Base-by-base conservation (phyloP, 2,113 vertebrate genomes). In the Salvelinus namaycush region DNA sequence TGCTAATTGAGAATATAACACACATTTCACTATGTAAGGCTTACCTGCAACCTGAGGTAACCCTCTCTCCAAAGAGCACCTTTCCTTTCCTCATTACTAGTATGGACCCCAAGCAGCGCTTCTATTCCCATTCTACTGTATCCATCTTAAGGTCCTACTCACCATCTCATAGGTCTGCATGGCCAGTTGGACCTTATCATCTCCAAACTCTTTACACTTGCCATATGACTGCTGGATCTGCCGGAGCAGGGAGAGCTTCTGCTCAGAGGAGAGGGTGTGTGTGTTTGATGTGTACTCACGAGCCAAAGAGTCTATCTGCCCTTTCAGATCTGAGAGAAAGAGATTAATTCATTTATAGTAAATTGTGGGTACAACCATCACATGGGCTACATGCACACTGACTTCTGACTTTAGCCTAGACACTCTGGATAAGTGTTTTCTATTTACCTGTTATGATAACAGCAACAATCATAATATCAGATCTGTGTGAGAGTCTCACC, bases 131-230 rank as follows among this genome's bases (percentile, higher is more conserved):
- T 2, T 44, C 39, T 44, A 44, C 39, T 44, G 39, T 44, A 44
- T 54, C 51, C 51, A 14, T 54, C 51, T 14, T 54, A 44, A 64
- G 62, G 22, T 64, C 3, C 39, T 44, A 84, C 95, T 84, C 91
- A 97, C 96, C 96, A 97, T 97, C 87, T 97, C 96, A 5, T 97
- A 97, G 44, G 96, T 97, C 90, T 97, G 96, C 96, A 97, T 97
- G 68, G 96, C 95, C 79, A 97, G 94, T 88, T 97, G 96, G 65
- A 97, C 96, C 85, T 97, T 97, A 92, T 97, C 96, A 0, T 97
- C 96, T 4, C 96, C 96, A 81, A 96, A 97, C 26, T 96, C 95
- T 88, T 96, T 96, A 91, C 96, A 96, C 68, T 96, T 96, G 67
- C 94, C 94, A 75, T 96, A 96, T 65, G 95, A 95, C 73, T 96